Evolutionary conservation across 2,113 vertebrate species (phyloP).

Genomic region (Himantopus leucocephalus): DNA sequence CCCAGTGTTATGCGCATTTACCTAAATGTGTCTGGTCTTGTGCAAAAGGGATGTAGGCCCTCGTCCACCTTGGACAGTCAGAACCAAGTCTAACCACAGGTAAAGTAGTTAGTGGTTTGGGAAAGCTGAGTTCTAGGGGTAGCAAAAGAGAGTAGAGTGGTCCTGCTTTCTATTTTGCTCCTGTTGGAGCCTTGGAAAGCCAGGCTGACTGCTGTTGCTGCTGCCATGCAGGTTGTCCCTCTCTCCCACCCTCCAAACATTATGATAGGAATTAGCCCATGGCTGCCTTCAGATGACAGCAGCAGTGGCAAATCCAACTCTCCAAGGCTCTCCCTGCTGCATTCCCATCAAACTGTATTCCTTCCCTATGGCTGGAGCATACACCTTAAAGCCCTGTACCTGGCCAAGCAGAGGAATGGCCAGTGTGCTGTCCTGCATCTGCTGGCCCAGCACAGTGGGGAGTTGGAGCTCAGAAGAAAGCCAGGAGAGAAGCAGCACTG

Average conservation of each 20-base stretch:
- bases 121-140: background rate
- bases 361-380: background rate
- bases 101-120: background rate
- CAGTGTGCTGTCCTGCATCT: background rate
- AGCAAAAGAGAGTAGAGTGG: background rate
- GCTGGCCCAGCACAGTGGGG: rapidly evolving
- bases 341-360: background rate
- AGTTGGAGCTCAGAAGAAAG: background rate
- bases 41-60: background rate
- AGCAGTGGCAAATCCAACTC: background rate
- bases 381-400: background rate
- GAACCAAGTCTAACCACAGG: background rate
- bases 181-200: background rate
- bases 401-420: background rate
- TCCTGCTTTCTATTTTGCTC: background rate
- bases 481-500: background rate
- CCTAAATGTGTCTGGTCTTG: background rate
- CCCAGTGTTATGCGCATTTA: rapidly evolving
- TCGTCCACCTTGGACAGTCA: rapidly evolving
- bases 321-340: background rate
- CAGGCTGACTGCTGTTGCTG: background rate
- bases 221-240: background rate
- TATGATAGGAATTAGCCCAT: background rate
- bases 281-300: background rate
- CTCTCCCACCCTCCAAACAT: background rate